These are phyloP conservation scores for Leucophenga maculata DNA, from an alignment of 2,888 invertebrate genomes.

Conservation along the genomic window DNA sequence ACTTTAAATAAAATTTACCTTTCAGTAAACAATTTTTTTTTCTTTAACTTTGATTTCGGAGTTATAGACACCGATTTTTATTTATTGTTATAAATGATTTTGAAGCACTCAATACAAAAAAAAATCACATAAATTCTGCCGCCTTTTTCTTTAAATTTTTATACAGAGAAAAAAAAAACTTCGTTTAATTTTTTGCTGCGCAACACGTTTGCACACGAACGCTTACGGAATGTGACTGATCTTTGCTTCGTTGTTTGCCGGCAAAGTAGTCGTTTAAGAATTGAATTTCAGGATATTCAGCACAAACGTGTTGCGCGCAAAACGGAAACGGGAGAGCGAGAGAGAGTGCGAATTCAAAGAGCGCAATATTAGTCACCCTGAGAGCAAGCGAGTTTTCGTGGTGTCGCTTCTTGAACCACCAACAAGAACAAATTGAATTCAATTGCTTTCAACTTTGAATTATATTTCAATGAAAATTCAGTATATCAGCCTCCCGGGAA, in stretches of 20 bases:
- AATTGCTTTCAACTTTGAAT: slow-evolving; percentile 5
- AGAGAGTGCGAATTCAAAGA: neutral
- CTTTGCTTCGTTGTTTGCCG: slow-evolving; percentile 44
- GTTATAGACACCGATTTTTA: neutral
- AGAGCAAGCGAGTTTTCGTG: too few relatives aligned
- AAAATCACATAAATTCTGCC: neutral
- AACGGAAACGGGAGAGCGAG: neutral
- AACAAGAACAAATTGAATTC: slow-evolving; percentile 16
- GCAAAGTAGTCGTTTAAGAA: slow-evolving; percentile 32
- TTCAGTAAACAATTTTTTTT: neutral
- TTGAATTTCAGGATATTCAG: slow-evolving; percentile 22
- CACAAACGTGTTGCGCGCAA: slow-evolving; percentile 42
- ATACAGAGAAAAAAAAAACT: slow-evolving; percentile 20
- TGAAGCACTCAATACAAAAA: neutral
- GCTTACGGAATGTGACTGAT: slow-evolving; percentile 55
- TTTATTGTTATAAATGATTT: slow-evolving; percentile 20
- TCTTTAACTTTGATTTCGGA: too few relatives aligned
- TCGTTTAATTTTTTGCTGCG: slow-evolving; percentile 13
- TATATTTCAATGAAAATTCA: slow-evolving; percentile 14
- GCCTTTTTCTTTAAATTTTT: neutral
- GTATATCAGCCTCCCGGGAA: too few relatives aligned
- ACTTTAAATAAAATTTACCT: neutral
- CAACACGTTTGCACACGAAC: slow-evolving; percentile 38
- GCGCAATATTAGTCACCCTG: slow-evolving; percentile 8
- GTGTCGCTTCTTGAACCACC: slow-evolving; percentile 9